A percentile compares a stretch with the other conserved stretches of the same genome.
Conservation (phyloP, 2,888 invertebrate genomes). For the Epsilonema sp. region DNA sequence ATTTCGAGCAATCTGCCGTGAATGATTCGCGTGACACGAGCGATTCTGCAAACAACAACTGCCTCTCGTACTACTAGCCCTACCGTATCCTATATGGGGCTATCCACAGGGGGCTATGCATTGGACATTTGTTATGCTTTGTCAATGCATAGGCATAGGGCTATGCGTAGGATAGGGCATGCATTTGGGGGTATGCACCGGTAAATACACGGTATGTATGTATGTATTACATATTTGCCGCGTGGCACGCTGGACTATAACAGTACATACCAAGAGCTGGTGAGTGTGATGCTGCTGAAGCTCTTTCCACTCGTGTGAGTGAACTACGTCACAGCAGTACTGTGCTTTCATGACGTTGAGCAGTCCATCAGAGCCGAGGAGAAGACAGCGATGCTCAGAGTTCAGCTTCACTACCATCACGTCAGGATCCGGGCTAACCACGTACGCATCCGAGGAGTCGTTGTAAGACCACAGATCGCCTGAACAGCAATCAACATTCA, state of each 20-base stretch:
- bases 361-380: conserved; percentile 85
- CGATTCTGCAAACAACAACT: conserved; percentile 6
- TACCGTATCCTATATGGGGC: too few relatives aligned
- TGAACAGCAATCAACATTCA: too few relatives aligned
- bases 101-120: too few relatives aligned
- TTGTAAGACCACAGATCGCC: conserved; percentile 96
- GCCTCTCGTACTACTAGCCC: too few relatives aligned
- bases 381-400: conserved; percentile 47
- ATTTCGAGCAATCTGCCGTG: conserved; percentile 61
- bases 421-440: conserved; percentile 95
- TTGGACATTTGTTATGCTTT: too few relatives aligned
- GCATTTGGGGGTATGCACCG: too few relatives aligned
- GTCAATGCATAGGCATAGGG: too few relatives aligned
- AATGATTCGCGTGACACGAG: conserved; percentile 46
- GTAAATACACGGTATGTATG: too few relatives aligned
- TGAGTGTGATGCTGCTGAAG: conserved; percentile 6
- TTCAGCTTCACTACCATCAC: conserved; percentile 54
- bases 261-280: too few relatives aligned
- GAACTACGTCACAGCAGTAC: not conserved
- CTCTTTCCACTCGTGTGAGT: conserved; percentile 9
- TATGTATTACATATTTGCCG: too few relatives aligned
- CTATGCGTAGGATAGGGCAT: too few relatives aligned
- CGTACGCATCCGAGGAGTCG: conserved; percentile 64
- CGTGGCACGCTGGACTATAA: too few relatives aligned
- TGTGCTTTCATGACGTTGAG: conserved; percentile 56